Evolutionary conservation across 2,113 vertebrate species (phyloP).

Genomic region (Sardina pilchardus): DNA sequence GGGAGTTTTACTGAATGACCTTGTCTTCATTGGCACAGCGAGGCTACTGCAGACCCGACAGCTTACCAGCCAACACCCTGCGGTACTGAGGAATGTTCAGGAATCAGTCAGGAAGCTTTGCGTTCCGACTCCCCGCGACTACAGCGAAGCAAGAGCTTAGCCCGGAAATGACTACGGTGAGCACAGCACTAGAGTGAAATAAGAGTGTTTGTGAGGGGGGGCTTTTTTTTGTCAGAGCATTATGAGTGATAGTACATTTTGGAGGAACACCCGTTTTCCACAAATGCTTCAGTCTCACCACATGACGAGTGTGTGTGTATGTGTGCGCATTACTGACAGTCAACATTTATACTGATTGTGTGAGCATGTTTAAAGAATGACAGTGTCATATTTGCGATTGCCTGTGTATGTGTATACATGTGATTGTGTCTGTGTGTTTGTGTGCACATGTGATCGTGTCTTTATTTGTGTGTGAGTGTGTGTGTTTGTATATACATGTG

Average conservation of each 20-base stretch:
- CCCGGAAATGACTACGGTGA: not conserved
- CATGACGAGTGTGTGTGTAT: not conserved
- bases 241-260: not conserved
- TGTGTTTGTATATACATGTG: not conserved
- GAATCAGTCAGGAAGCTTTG: not conserved
- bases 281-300: not conserved
- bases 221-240: not conserved
- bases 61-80: not conserved
- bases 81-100: not conserved
- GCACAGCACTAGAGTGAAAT: not conserved
- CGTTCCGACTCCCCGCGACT: not conserved
- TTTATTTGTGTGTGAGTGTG: slow-evolving; percentile 4
- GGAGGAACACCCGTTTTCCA: not conserved
- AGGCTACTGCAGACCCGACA: not conserved
- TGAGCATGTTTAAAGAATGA: not conserved
- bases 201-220: not conserved
- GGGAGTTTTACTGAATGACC: not conserved
- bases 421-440: not conserved
- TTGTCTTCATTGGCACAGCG: not conserved
- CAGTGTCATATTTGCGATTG: not conserved
- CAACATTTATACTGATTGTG: slow-evolving; percentile 8
- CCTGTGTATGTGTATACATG: not conserved
- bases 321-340: not conserved
- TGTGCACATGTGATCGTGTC: not conserved
- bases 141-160: not conserved